Evolutionary conservation across 2,113 vertebrate species (phyloP).

Genomic region (Dasyornis broadbenti): DNA sequence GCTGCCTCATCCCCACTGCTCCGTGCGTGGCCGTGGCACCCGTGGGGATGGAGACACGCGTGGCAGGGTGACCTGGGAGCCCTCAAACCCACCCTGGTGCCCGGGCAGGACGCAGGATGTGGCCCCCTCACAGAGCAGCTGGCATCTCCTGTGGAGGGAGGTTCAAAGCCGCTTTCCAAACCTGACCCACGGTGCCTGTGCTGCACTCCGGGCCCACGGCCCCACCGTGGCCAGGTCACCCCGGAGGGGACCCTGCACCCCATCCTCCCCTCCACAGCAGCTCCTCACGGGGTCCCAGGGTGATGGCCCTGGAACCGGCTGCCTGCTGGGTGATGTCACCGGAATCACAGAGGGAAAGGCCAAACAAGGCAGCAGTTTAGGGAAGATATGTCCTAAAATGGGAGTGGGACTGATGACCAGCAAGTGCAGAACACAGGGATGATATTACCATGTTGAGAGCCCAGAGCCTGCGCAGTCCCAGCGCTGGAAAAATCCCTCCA

Average conservation of each 20-base stretch:
- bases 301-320: neutral
- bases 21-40: fast-evolving
- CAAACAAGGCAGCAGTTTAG: slow-evolving; percentile 39
- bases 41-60: fast-evolving
- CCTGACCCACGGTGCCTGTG: fast-evolving
- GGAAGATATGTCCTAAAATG: slow-evolving; percentile 26
- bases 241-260: fast-evolving
- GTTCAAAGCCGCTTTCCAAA: neutral
- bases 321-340: slow-evolving; percentile 21
- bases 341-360: neutral
- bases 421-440: neutral
- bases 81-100: fast-evolving
- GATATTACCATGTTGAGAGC: neutral
- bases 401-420: neutral
- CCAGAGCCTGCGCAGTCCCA: neutral
- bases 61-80: neutral
- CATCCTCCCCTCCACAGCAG: fast-evolving
- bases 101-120: fast-evolving
- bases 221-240: fast-evolving
- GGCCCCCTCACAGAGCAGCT: fast-evolving
- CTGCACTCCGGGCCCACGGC: fast-evolving
- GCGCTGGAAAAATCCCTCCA: neutral
- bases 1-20: neutral
- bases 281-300: neutral
- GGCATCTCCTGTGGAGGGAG: fast-evolving